phyloP scores from a whole-genome alignment of 2,797 vertebrate genomes.

The Gadopsis marmoratus region DNA sequence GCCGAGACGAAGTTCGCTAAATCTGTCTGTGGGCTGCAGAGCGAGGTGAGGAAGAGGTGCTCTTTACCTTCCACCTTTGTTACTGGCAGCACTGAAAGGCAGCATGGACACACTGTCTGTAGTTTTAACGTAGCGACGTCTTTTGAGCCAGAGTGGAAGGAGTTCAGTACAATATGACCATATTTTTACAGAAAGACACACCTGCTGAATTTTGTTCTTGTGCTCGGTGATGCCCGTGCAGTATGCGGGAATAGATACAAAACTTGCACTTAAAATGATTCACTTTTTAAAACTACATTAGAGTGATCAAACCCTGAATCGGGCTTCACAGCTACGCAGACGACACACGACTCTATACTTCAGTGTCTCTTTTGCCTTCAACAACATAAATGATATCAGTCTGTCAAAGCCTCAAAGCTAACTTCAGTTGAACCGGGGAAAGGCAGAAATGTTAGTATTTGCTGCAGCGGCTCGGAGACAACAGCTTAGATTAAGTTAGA shows the following conservation, averaged over 20 bases:
- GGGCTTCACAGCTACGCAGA: slow-evolving; percentile 1
- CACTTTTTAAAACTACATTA: not conserved
- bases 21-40: slow-evolving; percentile 62
- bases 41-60: slow-evolving; percentile 43
- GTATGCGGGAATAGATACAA: not conserved
- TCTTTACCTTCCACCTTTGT: no score
- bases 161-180: no score
- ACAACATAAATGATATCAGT: no score
- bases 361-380: not conserved
- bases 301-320: not conserved
- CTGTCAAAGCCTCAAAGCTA: not conserved
- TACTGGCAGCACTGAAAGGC: not conserved
- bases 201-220: not conserved
- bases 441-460: not conserved
- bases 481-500: no score
- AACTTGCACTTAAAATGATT: not conserved
- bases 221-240: not conserved
- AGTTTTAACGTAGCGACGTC: no score
- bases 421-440: not conserved
- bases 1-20: slow-evolving; percentile 64
- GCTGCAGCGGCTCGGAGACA: not conserved
- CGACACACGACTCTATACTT: not conserved
- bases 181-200: not conserved
- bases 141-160: no score
- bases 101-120: not conserved